phyloP scores from a whole-genome alignment of 2,113 vertebrate genomes.

The Phasianus colchicus region DNA sequence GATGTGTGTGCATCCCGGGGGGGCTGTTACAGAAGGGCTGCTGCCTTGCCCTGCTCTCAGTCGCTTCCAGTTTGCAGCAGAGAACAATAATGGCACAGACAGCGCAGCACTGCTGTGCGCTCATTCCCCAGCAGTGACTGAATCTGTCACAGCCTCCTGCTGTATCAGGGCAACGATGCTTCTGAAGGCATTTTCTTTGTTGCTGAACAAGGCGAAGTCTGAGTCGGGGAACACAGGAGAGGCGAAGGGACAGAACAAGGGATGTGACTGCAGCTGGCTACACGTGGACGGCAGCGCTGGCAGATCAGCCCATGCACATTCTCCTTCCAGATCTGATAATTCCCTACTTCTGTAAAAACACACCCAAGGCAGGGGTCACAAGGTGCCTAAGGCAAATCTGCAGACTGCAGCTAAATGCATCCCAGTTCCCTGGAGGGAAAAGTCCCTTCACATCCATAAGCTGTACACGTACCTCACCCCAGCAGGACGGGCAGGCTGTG shows the following conservation, averaged over 20 bases:
- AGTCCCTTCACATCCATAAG: not conserved
- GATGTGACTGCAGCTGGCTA: accelerated
- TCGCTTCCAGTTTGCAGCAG: conserved; percentile 35
- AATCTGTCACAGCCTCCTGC: conserved; percentile 11
- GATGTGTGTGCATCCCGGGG: not conserved
- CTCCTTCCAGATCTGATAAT: not conserved
- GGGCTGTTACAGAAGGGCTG: not conserved
- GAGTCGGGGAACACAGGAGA: not conserved
- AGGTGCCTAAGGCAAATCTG: not conserved
- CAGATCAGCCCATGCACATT: not conserved
- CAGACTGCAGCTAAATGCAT: not conserved
- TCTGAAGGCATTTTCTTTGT: not conserved
- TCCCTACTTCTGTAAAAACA: not conserved
- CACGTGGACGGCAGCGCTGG: not conserved
- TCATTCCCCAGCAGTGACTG: conserved; percentile 16
- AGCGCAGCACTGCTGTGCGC: not conserved
- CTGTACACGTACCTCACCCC: not conserved
- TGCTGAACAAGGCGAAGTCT: conserved; percentile 27
- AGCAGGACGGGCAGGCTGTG: not conserved
- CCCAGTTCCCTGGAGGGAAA: not conserved
- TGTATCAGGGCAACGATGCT: not conserved
- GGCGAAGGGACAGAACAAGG: not conserved
- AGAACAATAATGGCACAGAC: conserved; percentile 65
- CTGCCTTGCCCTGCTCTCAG: not conserved
- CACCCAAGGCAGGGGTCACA: not conserved